Evolutionary conservation across 2,113 vertebrate species (phyloP).

Genomic region (Damaliscus lunatus): DNA sequence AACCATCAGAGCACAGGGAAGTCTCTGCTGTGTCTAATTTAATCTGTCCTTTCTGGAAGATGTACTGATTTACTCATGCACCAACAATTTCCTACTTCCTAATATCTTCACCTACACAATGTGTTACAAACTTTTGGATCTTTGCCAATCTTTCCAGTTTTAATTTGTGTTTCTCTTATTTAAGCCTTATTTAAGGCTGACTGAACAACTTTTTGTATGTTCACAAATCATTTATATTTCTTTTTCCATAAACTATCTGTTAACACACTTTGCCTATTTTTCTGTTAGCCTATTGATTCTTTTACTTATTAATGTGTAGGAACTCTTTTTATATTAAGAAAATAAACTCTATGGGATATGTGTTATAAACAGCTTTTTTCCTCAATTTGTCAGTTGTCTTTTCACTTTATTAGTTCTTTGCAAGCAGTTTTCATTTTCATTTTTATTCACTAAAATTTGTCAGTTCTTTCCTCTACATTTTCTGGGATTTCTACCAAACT

Average conservation of each 20-base stretch:
- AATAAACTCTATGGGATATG: neutral
- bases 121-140: neutral
- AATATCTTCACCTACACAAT: neutral
- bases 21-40: neutral
- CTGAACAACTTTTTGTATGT: neutral
- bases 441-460: conserved; percentile 47
- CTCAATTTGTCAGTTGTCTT: neutral
- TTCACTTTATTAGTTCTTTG: conserved; percentile 51
- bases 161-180: neutral
- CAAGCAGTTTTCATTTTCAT: conserved; percentile 38
- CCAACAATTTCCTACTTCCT: neutral
- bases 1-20: neutral
- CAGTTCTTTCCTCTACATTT: conserved; percentile 8
- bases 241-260: neutral
- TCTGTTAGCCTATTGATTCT: neutral
- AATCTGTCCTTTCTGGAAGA: neutral
- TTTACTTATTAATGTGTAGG: conserved; percentile 16
- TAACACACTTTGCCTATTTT: neutral
- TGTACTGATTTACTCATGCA: neutral
- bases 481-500: conserved; percentile 43
- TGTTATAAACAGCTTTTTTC: neutral
- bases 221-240: neutral
- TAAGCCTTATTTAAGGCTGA: neutral
- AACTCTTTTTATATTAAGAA: conserved; percentile 18
- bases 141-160: neutral